Evolutionary conservation across 2,113 vertebrate species (phyloP), one percentile per base, ranked within the genome.

Genomic region (Felis chaus): DNA sequence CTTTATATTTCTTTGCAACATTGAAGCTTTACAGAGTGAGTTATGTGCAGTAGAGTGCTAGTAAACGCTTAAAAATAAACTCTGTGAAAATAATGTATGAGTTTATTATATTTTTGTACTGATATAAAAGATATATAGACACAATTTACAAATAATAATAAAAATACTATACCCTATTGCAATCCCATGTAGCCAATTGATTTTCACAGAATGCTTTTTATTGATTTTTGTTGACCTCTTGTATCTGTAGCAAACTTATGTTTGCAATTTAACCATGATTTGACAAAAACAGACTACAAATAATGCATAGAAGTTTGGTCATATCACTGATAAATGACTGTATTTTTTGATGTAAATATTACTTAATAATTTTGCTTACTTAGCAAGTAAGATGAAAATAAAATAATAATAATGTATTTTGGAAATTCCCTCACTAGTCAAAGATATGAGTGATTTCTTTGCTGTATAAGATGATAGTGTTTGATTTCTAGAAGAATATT

Each of bases 91-190:
- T 66, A 48, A 86, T 6, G 1, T 50, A 85, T 36, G 66, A 83
- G 15, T 79, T 92, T 92, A 94, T 78, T 78, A 53, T 50, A 68
- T 74, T 86, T 66, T 92, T 83, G 15, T 88, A 45, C 29, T 83
- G 61, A 76, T 66, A 71, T 81, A 93, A 69, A 80, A n/a, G 4
- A 55, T 88, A 29, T 45, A 7, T 76, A 88, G 15, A 29, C 29
- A 66, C 16, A 96, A 57, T 93, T 96, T 86, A 97, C 27, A 88
- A 97, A 68, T 83, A 92, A 73, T 89, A 84, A 68, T 83, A 91
- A 96, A 96, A 91, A 91, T 81, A 19, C 50, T 95, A 57, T 78
- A 66, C 3, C 3, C 13, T 86, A 76, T 89, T 73, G 27, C 85
- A 88, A 89, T 94, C 96, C 25, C 45, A 82, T 61, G 89, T 23